These are phyloP conservation scores for Lates calcarifer DNA, from an alignment of 2,113 vertebrate genomes.

Conservation along the genomic window DNA sequence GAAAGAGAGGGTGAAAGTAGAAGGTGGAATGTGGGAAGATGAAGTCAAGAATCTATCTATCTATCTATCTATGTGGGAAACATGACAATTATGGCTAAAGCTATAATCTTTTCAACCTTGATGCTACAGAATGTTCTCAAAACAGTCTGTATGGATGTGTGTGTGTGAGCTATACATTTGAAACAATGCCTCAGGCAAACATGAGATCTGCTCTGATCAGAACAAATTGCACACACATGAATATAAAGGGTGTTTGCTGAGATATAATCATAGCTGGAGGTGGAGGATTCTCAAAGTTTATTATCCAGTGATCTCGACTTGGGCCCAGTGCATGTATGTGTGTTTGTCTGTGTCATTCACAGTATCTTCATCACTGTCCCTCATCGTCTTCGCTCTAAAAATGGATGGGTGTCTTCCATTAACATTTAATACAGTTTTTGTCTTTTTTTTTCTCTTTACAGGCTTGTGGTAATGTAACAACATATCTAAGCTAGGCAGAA, in stretches of 20 bases:
- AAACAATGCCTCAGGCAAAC: conserved; percentile 1
- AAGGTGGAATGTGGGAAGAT: not conserved
- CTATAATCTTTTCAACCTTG: conserved; percentile 2
- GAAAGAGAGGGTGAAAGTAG: not conserved
- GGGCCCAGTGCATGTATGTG: too few species aligned
- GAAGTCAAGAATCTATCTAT: not conserved
- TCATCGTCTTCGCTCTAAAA: too few species aligned
- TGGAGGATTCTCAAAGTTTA: not conserved
- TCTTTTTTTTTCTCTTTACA: not conserved
- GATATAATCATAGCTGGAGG: conserved; percentile 20
- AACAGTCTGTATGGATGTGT: not conserved
- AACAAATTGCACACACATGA: conserved; percentile 7
- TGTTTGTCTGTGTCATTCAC: not conserved
- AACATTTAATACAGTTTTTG: not conserved
- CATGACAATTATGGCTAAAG: not conserved
- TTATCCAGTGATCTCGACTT: not conserved
- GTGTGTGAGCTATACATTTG: not conserved
- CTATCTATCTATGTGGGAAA: not conserved
- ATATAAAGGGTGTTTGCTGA: conserved; percentile 17
- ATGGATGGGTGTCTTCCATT: not conserved
- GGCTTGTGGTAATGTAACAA: not conserved
- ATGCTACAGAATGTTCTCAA: not conserved
- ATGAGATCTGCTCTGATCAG: conserved; percentile 27
- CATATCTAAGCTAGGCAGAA: not conserved
- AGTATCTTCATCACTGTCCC: too few species aligned